These are phyloP conservation scores for Amphiduros pacificus DNA, from an alignment of 2,888 invertebrate species.

Conservation along the genomic window DNA sequence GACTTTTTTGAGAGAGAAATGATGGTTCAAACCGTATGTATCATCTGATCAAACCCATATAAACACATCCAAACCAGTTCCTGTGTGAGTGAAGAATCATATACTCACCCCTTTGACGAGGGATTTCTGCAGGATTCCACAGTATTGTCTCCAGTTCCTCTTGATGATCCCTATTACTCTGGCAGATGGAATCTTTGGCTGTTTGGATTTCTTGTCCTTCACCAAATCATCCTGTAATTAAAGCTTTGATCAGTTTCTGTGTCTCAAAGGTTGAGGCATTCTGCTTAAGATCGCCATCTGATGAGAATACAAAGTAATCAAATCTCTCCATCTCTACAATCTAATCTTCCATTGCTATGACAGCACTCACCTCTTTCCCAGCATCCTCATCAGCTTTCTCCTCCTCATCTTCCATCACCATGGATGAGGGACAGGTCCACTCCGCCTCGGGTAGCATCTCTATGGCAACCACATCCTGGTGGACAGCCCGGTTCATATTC, in stretches of 20 bases:
- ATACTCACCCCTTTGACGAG: constrained; percentile 64
- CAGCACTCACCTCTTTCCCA: constrained; percentile 44
- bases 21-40: no score
- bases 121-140: constrained; percentile 87
- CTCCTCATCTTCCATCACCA: constrained; percentile 61
- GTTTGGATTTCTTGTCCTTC: constrained; percentile 40
- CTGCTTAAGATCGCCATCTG: no score
- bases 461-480: constrained; percentile 91
- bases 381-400: constrained; percentile 59
- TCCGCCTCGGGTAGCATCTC: constrained; percentile 83
- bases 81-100: no score
- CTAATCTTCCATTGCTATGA: no score
- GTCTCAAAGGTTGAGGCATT: no score
- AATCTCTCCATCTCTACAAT: no score
- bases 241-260: neutral
- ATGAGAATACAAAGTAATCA: no score
- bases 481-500: constrained; percentile 84
- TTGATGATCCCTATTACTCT: constrained; percentile 90
- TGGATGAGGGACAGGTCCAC: constrained; percentile 86
- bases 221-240: constrained; percentile 18
- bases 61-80: no score
- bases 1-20: no score
- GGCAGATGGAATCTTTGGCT: constrained; percentile 67
- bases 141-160: constrained; percentile 96
- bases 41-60: no score